phyloP scores from a whole-genome alignment of 2,113 vertebrate genomes.

The Candoia aspera region DNA sequence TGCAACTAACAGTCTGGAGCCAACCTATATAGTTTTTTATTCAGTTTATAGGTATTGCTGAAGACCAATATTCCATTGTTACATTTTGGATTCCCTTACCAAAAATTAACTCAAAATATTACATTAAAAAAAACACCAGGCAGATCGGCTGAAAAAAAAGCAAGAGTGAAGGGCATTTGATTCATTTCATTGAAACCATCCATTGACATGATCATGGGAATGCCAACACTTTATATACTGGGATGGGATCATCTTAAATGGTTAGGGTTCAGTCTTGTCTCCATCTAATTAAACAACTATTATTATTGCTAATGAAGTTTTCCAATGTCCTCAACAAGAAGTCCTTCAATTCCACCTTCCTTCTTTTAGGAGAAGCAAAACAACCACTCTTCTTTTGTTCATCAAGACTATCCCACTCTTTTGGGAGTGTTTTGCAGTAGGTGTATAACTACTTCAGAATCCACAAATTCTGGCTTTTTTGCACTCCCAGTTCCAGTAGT shows the following conservation, averaged over 20 bases:
- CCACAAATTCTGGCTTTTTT: background rate
- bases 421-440: background rate
- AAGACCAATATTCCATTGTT: background rate
- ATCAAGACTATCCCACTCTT: background rate
- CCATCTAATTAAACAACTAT: too few species aligned
- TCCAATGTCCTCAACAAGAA: background rate
- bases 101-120: background rate
- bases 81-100: background rate
- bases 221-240: background rate
- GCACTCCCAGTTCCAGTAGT: background rate
- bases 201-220: background rate
- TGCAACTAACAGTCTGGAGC: background rate
- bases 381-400: background rate
- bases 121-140: background rate
- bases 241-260: background rate
- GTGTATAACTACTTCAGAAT: background rate
- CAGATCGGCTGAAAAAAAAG: background rate
- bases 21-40: background rate
- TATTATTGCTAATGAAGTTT: too few species aligned
- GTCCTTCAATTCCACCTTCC: background rate
- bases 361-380: background rate
- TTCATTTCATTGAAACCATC: background rate
- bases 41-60: background rate
- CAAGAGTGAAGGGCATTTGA: background rate
- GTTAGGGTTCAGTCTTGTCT: too few species aligned